phyloP scores from a whole-genome alignment of 2,888 invertebrate species.

The Calliscelio sp. region DNA sequence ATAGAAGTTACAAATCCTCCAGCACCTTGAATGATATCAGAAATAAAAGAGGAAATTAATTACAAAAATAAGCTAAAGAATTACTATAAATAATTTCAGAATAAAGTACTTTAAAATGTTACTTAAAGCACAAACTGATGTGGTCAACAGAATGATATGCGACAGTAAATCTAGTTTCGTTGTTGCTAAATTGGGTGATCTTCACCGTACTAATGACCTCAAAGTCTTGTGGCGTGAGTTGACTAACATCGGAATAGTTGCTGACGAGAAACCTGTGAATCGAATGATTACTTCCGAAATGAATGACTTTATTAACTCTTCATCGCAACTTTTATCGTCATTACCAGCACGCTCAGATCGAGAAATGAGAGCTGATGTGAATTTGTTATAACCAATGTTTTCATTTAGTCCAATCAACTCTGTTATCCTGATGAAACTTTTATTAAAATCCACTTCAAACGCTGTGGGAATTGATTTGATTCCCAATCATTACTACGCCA shows the following conservation, averaged over 20 bases:
- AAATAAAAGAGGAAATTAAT: background rate
- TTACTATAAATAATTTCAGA: background rate
- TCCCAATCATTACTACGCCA: background rate
- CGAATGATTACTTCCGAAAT: background rate
- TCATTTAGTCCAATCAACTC: background rate
- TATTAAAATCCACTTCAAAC: background rate
- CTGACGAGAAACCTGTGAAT: background rate
- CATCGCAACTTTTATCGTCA: too few relatives aligned
- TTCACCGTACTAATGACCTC: background rate
- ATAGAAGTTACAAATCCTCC: constrained; percentile 2
- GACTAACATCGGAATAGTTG: too few relatives aligned
- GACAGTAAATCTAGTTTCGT: background rate
- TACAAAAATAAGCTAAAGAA: constrained; percentile 7
- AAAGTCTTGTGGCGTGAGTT: background rate
- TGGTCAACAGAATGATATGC: background rate
- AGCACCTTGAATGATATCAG: background rate
- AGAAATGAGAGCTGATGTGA: too few relatives aligned
- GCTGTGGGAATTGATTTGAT: background rate
- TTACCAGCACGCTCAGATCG: too few relatives aligned
- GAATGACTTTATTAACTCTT: background rate
- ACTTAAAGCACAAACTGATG: background rate
- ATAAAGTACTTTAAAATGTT: background rate
- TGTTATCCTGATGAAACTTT: background rate
- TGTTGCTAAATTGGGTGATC: background rate
- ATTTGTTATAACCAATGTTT: too few relatives aligned